Base-by-base conservation (phyloP, 2,888 invertebrate species). In the Campoplex nolae region DNA sequence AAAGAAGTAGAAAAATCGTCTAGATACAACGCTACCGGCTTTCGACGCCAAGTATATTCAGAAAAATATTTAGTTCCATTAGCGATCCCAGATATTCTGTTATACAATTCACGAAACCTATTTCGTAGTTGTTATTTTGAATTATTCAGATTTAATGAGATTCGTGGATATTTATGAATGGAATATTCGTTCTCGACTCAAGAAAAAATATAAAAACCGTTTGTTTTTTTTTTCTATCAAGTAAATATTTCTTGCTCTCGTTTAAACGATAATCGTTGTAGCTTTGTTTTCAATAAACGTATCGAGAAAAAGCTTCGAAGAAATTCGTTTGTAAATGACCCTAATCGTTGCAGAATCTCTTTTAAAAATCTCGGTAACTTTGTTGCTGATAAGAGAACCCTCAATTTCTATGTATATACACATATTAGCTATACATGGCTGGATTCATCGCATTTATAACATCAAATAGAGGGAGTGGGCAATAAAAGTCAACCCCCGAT, bases 401-500 rank as follows among this genome's bases (percentile, higher is more conserved):
- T 70, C 48, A 38, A 48, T 28, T 65, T 84, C 51, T 77, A 82
- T 74, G 42, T 62, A 84, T 79, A 70, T 45, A 51, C 35, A 77
- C 23, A 23, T 45, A 32, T 56, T 3, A 11, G 16, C 13, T 3
- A 54, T 54, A 68, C 32, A 23, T 62, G 23, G n/a, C 11, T 83
- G 86, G 85, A 85, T 90, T 89, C 89, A 89, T 91, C 91, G 91
- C 92, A 92, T 93, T 93, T 91, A 92, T 93, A 93, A 93, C 92
- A 91, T 93, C 91, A 92, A 92, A 71, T 16, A 56, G 32, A 28
- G 70, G 42, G 81, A 62, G 91, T 74, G 89, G 91, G 93, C 92
- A 93, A 93, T 93, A 93, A 93, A 93, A 93, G 93, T 93, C 93
- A 93, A 91, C 58, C 90, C 89, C 88, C 87, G 85, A 85, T 88